Evolutionary conservation across 2,888 invertebrate species (phyloP).

Genomic region (Tillus elongatus): DNA sequence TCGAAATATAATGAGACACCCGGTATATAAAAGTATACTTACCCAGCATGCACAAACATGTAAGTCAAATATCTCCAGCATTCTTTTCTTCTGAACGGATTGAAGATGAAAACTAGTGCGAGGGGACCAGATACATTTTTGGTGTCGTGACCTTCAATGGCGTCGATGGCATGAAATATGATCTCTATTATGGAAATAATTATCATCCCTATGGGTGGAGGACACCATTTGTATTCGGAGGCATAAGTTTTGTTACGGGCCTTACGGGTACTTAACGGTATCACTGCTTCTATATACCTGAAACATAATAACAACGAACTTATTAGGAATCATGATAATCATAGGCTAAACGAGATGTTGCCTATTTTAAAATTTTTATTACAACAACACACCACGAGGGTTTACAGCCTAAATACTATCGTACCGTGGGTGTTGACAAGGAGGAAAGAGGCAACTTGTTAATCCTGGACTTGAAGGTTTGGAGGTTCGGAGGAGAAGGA

Average conservation of each 20-base stretch:
- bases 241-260: slow-evolving; percentile 56
- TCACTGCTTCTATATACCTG: slow-evolving; percentile 23
- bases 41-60: slow-evolving; percentile 94
- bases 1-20: too few species aligned
- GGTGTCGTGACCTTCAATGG: slow-evolving; percentile 22
- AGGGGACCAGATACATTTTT: slow-evolving; percentile 55
- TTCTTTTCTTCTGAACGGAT: slow-evolving; percentile 75
- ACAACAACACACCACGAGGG: too few species aligned
- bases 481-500: too few species aligned
- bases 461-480: too few species aligned
- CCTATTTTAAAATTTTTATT: too few species aligned
- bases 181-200: slow-evolving; percentile 81
- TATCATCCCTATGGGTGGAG: slow-evolving; percentile 86
- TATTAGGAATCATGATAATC: too few species aligned
- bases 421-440: too few species aligned
- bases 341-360: too few species aligned
- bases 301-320: slow-evolving; percentile 9
- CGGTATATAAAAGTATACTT: too few species aligned
- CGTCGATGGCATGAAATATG: slow-evolving; percentile 47
- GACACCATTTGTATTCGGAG: slow-evolving; percentile 83
- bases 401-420: too few species aligned
- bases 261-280: slow-evolving; percentile 14
- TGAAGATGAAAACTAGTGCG: slow-evolving; percentile 69
- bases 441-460: too few species aligned
- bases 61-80: slow-evolving; percentile 91